These are phyloP conservation scores for Dolichopus griseipennis DNA, from an alignment of 2,888 invertebrate genomes.

Conservation along the genomic window DNA sequence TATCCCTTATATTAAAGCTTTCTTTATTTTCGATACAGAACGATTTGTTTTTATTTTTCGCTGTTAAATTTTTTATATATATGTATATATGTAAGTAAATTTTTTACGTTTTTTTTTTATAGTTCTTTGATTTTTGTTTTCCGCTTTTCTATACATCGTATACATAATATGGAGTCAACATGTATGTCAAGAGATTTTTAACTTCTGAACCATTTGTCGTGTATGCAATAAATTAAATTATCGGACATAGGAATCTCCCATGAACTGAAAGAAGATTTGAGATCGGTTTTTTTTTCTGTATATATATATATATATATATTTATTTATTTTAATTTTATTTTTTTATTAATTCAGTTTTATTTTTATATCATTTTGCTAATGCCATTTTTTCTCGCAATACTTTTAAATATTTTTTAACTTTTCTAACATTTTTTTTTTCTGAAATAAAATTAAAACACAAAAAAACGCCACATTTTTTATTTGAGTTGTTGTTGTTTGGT, in stretches of 20 bases:
- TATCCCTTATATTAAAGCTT: no score
- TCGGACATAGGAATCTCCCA: slow-evolving; percentile 6
- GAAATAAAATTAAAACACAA: not conserved
- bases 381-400: not conserved
- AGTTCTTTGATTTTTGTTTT: not conserved
- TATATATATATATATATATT: no score
- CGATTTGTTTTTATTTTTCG: not conserved
- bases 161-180: slow-evolving; percentile 2
- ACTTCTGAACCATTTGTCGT: slow-evolving; percentile 6
- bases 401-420: not conserved
- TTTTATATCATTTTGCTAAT: slow-evolving; percentile 3
- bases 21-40: not conserved
- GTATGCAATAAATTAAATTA: slow-evolving; percentile 6
- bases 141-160: not conserved
- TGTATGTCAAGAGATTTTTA: slow-evolving; percentile 6
- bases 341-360: not conserved
- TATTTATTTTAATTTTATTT: no score
- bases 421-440: not conserved
- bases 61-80: no score
- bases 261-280: slow-evolving; percentile 1
- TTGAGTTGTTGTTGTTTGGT: not conserved
- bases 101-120: not conserved
- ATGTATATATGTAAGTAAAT: not conserved
- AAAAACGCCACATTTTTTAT: not conserved
- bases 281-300: not conserved